Conservation (phyloP, 2,113 vertebrate genomes). For the Anser cygnoides region DNA sequence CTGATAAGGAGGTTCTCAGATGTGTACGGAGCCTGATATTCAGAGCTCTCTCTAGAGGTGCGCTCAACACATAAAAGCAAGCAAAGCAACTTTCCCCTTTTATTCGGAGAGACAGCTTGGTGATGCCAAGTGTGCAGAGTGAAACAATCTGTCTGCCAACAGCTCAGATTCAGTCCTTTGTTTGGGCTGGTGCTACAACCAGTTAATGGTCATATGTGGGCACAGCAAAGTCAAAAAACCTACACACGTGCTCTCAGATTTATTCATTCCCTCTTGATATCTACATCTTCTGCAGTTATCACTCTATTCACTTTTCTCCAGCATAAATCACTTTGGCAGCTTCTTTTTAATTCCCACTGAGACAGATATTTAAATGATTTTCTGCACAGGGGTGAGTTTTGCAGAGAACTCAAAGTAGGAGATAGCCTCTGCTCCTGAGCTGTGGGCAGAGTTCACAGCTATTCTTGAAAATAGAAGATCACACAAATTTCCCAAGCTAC, state of each 20-base stretch:
- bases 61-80: fast-evolving
- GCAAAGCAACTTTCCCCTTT: not conserved
- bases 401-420: not conserved
- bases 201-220: not conserved
- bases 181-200: not conserved
- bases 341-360: not conserved
- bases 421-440: not conserved
- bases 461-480: not conserved
- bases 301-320: not conserved
- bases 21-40: not conserved
- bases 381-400: not conserved
- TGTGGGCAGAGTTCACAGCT: not conserved
- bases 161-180: not conserved
- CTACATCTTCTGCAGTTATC: not conserved
- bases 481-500: not conserved
- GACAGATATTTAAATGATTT: not conserved
- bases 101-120: not conserved
- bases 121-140: not conserved
- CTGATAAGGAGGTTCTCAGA: fast-evolving
- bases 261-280: not conserved
- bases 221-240: not conserved
- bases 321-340: not conserved
- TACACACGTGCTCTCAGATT: not conserved
- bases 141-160: not conserved
- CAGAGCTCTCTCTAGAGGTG: not conserved